Conservation (phyloP, 2,797 vertebrate species). For the Sebastes iracundus region DNA sequence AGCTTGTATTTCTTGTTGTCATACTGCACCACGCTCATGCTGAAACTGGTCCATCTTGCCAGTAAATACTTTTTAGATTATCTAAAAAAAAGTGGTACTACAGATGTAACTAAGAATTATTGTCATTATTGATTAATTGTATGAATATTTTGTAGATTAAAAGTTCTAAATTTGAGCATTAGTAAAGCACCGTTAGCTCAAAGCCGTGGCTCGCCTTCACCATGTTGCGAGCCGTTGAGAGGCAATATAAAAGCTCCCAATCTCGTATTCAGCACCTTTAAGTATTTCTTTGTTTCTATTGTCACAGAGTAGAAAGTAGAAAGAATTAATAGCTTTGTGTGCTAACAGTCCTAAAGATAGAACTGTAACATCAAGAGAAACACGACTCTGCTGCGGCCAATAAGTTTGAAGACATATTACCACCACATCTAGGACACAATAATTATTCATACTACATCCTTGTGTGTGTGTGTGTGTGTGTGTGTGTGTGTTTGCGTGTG, state of each 20-base stretch:
- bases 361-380: not conserved
- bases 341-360: not conserved
- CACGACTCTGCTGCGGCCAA: not conserved
- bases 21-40: not conserved
- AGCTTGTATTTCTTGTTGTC: not conserved
- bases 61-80: not conserved
- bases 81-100: not conserved
- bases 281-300: not conserved
- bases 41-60: not conserved
- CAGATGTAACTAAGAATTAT: not conserved
- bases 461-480: not conserved
- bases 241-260: no score
- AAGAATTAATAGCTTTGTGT: not conserved
- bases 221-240: no score
- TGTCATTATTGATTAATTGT: not conserved
- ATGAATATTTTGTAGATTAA: not conserved
- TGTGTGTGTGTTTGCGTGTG: not conserved
- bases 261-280: no score
- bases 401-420: constrained; percentile 12
- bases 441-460: constrained; percentile 49
- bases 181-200: no score
- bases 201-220: no score
- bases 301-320: not conserved
- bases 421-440: constrained; percentile 56
- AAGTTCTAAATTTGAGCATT: not conserved